Percentiles rank a stretch among this genome's conserved stretches.
These are phyloP conservation scores for Eupithecia tripunctaria DNA, from an alignment of 2,888 invertebrate genomes.

Conservation along the genomic window DNA sequence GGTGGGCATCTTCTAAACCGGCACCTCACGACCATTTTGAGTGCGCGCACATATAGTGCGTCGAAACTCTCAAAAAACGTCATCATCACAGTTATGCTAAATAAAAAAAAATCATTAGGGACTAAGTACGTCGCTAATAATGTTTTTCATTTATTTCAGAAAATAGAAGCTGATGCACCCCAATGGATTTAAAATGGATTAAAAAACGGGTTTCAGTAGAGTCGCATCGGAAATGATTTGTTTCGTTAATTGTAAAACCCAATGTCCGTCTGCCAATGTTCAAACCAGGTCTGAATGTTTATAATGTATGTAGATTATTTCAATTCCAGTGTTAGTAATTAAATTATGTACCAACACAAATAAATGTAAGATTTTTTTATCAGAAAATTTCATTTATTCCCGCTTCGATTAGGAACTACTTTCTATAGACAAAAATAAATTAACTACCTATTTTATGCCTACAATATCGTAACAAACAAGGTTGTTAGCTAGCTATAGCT, in stretches of 20 bases:
- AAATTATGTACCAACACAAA: conserved; percentile 65
- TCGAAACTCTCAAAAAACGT: background rate
- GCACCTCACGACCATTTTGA: too few relatives aligned
- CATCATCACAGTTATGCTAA: background rate
- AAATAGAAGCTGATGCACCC: conserved; percentile 61
- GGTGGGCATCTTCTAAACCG: too few relatives aligned
- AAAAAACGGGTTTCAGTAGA: conserved; percentile 60
- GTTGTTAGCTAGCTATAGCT: conserved; percentile 29
- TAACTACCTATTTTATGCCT: conserved; percentile 34
- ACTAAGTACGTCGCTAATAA: background rate
- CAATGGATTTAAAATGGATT: conserved; percentile 50
- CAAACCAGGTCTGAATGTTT: conserved; percentile 71
- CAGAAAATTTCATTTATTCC: conserved; percentile 71
- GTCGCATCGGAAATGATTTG: conserved; percentile 47
- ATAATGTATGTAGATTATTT: conserved; percentile 70
- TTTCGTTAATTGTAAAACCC: conserved; percentile 57
- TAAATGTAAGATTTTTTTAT: conserved; percentile 74
- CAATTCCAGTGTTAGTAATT: conserved; percentile 72
- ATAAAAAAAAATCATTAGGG: background rate
- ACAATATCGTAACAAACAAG: conserved; percentile 39
- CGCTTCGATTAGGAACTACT: conserved; percentile 50
- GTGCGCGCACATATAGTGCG: too few relatives aligned
- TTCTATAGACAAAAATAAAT: conserved; percentile 51
- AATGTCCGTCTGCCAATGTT: conserved; percentile 71
- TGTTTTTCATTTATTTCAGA: conserved; percentile 56